Conservation (phyloP, 64 coral and sea anemone species). For the Orbicella faveolata region DNA sequence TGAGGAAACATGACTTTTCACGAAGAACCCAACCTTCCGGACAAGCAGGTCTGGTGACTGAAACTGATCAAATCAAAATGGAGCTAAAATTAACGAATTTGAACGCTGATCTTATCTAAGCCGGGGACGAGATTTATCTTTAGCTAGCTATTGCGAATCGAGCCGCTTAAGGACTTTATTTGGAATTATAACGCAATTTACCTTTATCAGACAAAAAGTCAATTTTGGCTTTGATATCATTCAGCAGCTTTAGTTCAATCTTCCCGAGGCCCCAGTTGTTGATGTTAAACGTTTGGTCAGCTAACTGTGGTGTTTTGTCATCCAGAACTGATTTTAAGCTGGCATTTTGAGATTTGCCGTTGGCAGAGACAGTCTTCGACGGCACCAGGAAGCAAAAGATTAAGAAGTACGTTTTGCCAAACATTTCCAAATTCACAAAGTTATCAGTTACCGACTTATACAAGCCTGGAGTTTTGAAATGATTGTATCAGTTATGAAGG, state of each 20-base stretch:
- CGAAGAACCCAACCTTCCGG: background rate
- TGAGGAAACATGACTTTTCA: background rate
- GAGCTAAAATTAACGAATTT: background rate
- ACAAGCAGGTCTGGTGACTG: background rate
- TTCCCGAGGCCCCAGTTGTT: conserved; percentile 15
- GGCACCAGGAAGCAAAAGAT: too few relatives aligned
- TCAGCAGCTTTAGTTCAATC: background rate
- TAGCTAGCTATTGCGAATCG: too few relatives aligned
- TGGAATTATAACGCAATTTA: background rate
- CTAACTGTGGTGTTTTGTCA: background rate
- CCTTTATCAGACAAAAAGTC: background rate
- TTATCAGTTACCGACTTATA: too few relatives aligned
- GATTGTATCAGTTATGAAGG: too few relatives aligned
- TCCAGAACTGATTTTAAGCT: background rate
- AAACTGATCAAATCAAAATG: background rate
- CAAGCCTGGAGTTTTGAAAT: too few relatives aligned
- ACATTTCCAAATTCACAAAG: too few relatives aligned
- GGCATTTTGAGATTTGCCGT: too few relatives aligned
- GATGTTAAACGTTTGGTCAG: conserved; percentile 7
- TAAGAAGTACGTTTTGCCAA: too few relatives aligned
- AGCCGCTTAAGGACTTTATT: too few relatives aligned
- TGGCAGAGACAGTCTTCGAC: too few relatives aligned
- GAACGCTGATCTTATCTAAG: too few relatives aligned
- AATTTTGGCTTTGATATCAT: conserved; percentile 4
- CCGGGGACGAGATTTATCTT: too few relatives aligned